phyloP scores from a whole-genome alignment of 64 coral and sea anemone species.

The Dendrophyllia cribrosa region DNA sequence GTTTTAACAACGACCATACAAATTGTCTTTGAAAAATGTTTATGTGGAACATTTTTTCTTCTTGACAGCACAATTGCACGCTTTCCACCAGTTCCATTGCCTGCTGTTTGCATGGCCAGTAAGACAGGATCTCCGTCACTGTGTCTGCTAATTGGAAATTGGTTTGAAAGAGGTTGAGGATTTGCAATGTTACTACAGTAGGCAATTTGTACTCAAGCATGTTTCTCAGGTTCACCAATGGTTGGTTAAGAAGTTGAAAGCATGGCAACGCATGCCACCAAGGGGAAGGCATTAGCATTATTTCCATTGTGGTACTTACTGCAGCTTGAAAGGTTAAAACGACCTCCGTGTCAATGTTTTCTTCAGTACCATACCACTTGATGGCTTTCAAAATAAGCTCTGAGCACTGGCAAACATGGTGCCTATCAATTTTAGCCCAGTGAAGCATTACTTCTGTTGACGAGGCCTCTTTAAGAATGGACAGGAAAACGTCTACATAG shows the following conservation, averaged over 20 bases:
- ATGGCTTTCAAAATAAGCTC: constrained; percentile 7
- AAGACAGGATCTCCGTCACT: background rate
- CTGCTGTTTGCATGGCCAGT: background rate
- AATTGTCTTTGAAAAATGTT: background rate
- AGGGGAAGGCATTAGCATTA: background rate
- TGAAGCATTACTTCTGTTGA: background rate
- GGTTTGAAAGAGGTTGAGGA: background rate
- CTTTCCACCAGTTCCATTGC: background rate
- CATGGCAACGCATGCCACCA: background rate
- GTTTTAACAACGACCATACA: background rate
- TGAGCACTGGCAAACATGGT: background rate
- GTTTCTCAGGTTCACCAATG: background rate
- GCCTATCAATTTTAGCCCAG: background rate
- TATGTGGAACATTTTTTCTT: background rate
- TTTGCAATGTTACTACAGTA: background rate
- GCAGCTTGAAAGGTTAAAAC: background rate
- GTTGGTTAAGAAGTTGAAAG: background rate
- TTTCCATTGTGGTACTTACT: background rate
- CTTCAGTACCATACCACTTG: background rate
- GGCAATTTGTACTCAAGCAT: background rate
- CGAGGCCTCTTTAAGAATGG: background rate
- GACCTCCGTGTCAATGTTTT: background rate
- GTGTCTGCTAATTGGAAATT: background rate
- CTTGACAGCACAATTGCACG: background rate
- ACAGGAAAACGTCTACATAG: background rate